Evolutionary conservation across 2,888 invertebrate species (phyloP).

Genomic region (Andricus curvator): DNA sequence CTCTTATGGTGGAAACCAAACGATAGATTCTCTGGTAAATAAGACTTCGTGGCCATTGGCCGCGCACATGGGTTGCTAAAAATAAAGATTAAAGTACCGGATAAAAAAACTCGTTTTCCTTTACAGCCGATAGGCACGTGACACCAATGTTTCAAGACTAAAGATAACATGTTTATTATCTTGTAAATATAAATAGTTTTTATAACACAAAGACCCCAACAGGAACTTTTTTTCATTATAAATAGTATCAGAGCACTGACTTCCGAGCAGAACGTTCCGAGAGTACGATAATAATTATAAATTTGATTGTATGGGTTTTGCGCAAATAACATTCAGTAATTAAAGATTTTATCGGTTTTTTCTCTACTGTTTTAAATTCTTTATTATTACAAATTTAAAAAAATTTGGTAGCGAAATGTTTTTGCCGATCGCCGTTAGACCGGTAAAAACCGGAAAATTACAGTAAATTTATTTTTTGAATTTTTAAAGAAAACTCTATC

Average conservation of each 20-base stretch:
- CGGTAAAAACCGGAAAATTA: too few species aligned
- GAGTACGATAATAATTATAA: not conserved
- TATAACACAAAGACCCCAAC: not conserved
- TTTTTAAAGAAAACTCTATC: too few species aligned
- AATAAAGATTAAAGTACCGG: constrained; percentile 32
- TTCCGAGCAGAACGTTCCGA: not conserved
- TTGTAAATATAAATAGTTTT: constrained; percentile 25
- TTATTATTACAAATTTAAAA: too few species aligned
- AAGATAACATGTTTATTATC: constrained; percentile 22
- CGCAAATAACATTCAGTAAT: too few species aligned
- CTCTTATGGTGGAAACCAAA: not conserved
- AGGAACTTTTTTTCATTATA: constrained; percentile 1
- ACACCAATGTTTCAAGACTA: constrained; percentile 24
- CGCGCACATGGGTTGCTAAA: constrained; percentile 37
- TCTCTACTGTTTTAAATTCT: too few species aligned
- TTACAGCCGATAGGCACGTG: constrained; percentile 31
- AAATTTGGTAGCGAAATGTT: too few species aligned
- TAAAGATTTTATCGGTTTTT: too few species aligned
- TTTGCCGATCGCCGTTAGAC: too few species aligned
- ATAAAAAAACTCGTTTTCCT: constrained; percentile 23
- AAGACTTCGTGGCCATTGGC: constrained; percentile 14
- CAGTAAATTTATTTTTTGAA: too few species aligned
- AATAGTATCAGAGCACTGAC: not conserved
- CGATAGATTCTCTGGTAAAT: constrained; percentile 7
- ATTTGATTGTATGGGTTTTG: too few species aligned